Conservation (phyloP, 2,888 invertebrate species). For the Argyresthia albistria region DNA sequence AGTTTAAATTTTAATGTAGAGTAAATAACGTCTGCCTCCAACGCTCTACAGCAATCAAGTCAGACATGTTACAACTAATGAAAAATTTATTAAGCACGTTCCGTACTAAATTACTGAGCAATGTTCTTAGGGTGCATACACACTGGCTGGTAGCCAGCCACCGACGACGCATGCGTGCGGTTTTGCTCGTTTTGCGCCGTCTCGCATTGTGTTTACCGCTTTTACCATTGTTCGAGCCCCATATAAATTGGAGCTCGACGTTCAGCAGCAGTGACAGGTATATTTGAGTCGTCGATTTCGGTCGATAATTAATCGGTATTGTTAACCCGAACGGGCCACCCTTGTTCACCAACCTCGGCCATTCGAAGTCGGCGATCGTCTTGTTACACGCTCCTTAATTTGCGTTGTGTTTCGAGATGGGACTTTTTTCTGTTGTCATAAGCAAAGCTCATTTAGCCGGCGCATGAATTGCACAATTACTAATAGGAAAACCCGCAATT, state of each 20-base stretch:
- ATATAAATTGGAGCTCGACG: slow-evolving; percentile 65
- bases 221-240: slow-evolving; percentile 65
- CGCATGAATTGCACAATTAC: too few relatives aligned
- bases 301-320: slow-evolving; percentile 71
- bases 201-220: slow-evolving; percentile 66
- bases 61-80: not conserved
- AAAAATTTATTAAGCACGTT: not conserved
- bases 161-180: slow-evolving; percentile 7
- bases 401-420: slow-evolving; percentile 11
- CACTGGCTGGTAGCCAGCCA: not conserved
- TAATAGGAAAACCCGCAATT: slow-evolving; percentile 4
- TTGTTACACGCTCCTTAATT: slow-evolving; percentile 30
- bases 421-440: too few relatives aligned
- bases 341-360: slow-evolving; percentile 36
- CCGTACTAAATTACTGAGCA: not conserved
- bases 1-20: too few relatives aligned
- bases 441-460: too few relatives aligned
- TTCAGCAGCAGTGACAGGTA: slow-evolving; percentile 65
- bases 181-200: slow-evolving; percentile 60
- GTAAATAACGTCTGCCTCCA: too few relatives aligned
- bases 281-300: slow-evolving; percentile 68
- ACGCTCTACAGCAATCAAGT: too few relatives aligned
- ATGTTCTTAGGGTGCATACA: not conserved
- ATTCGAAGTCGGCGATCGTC: slow-evolving; percentile 22
- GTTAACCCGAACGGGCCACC: slow-evolving; percentile 63